Percentiles rank a stretch among this genome's conserved stretches.
Conservation (phyloP, 2,797 vertebrate genomes). For the Furcifer pardalis region DNA sequence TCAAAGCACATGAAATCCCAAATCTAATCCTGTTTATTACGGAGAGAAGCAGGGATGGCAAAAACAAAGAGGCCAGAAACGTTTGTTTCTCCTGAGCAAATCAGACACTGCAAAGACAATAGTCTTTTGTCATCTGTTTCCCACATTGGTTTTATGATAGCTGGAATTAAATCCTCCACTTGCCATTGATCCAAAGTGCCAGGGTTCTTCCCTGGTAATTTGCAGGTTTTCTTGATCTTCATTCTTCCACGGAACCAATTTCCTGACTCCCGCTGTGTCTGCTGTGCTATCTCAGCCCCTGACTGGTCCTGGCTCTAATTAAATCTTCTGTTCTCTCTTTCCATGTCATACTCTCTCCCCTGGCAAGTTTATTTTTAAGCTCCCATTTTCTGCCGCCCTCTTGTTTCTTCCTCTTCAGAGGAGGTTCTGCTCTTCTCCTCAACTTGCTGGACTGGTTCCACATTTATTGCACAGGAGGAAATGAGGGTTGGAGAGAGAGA, state of each 20-base stretch:
- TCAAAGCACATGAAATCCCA: neutral
- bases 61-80: conserved; percentile 43
- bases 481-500: neutral
- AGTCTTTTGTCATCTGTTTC: conserved; percentile 48
- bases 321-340: conserved; percentile 42
- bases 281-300: neutral
- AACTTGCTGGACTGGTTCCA: neutral
- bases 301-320: conserved; percentile 29
- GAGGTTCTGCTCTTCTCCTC: conserved; percentile 37
- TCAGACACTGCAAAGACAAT: conserved; percentile 50
- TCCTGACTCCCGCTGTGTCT: neutral
- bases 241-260: neutral
- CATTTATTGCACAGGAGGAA: neutral
- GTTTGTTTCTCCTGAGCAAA: conserved; percentile 44
- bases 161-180: conserved; percentile 36
- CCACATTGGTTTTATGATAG: conserved; percentile 29
- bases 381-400: neutral
- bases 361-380: conserved; percentile 23
- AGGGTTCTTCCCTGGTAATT: conserved; percentile 42
- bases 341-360: conserved; percentile 28
- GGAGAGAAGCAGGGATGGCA: neutral
- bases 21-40: neutral
- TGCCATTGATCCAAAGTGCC: conserved; percentile 33
- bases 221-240: conserved; percentile 46
- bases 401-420: conserved; percentile 36